A percentile compares a stretch with the other conserved stretches of the same genome.
Conservation (phyloP, 2,113 vertebrate genomes). For the Circaetus gallicus region DNA sequence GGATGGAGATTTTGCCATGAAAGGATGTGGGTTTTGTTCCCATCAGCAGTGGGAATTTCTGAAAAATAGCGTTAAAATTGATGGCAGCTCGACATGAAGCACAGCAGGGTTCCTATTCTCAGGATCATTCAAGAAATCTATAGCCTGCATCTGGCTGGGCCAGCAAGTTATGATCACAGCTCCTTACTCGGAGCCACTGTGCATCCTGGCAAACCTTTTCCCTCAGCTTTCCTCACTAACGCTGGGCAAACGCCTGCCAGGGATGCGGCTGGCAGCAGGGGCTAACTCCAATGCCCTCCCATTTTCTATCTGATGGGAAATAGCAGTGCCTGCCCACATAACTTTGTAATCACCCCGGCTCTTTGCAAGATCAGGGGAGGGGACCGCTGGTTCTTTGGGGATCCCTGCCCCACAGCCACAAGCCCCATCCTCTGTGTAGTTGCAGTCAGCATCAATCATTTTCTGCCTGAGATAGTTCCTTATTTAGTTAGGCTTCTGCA, state of each 20-base stretch:
- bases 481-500: neutral
- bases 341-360: neutral
- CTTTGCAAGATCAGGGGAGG: neutral
- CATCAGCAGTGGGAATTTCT: neutral
- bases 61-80: neutral
- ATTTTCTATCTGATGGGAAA: neutral
- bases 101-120: neutral
- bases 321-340: neutral
- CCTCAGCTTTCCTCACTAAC: neutral
- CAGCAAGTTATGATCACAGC: neutral
- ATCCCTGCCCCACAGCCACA: neutral
- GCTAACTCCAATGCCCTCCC: neutral
- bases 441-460: neutral
- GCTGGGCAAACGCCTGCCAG: neutral
- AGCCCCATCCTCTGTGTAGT: neutral
- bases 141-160: neutral
- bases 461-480: neutral
- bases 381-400: neutral
- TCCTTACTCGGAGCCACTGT: neutral
- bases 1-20: neutral
- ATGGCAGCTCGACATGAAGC: neutral
- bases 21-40: slow-evolving; percentile 4
- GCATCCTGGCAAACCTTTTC: neutral
- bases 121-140: neutral
- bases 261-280: neutral